Percentiles rank a stretch among this genome's conserved stretches.
Evolutionary conservation across 2,113 vertebrate species (phyloP).

Genomic region (Empidonax traillii): DNA sequence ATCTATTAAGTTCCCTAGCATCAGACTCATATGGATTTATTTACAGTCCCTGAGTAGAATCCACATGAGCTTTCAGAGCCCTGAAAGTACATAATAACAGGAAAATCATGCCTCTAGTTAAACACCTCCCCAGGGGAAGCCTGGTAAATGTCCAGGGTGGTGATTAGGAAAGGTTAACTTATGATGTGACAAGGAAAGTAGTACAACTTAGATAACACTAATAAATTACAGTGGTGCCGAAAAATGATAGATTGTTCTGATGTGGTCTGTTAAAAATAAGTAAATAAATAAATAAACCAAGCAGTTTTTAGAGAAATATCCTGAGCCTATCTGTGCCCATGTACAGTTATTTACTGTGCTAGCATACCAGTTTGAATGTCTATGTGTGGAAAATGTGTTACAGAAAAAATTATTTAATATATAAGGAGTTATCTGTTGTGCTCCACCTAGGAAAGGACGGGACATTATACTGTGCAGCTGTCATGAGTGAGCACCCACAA

Average conservation of each 20-base stretch:
- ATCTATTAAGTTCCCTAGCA: neutral
- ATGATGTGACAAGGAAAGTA: conserved; percentile 55
- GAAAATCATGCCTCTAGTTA: conserved; percentile 46
- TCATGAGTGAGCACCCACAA: neutral
- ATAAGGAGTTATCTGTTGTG: neutral
- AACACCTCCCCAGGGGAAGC: conserved; percentile 47
- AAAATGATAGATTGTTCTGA: conserved; percentile 24
- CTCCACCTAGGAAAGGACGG: neutral
- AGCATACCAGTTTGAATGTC: neutral
- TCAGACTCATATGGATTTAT: neutral
- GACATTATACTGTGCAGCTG: neutral
- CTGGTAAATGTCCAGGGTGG: conserved; percentile 60
- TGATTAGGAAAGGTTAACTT: conserved; percentile 66
- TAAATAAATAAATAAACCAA: neutral
- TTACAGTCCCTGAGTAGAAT: conserved; percentile 14
- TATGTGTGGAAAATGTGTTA: neutral
- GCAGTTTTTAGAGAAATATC: neutral
- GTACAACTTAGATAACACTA: conserved; percentile 62
- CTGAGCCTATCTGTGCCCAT: neutral
- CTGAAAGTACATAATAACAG: conserved; percentile 30
- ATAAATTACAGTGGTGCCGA: conserved; percentile 12
- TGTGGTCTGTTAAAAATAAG: neutral
- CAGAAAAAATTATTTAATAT: neutral
- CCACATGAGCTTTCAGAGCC: conserved; percentile 2
- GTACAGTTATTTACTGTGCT: neutral